phyloP scores from a whole-genome alignment of 2,113 vertebrate species.

The Rhinoderma darwinii region DNA sequence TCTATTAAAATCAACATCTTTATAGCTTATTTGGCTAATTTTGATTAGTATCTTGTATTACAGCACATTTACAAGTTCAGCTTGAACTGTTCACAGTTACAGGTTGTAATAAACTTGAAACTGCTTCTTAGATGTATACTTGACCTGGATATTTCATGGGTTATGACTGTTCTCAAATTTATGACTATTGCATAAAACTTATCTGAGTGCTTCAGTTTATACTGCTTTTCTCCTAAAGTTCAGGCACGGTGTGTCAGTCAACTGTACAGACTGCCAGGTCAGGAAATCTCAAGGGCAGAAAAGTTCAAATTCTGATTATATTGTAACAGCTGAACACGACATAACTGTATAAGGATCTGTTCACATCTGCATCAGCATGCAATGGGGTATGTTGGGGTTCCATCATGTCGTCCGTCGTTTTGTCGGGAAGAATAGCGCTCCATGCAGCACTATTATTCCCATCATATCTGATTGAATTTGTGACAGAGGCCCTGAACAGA shows the following conservation, averaged over 20 bases:
- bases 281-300: neutral
- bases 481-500: too few relatives aligned
- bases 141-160: neutral
- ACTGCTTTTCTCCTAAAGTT: neutral
- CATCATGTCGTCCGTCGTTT: too few relatives aligned
- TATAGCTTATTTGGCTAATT: neutral
- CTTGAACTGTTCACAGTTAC: conserved; percentile 8
- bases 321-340: neutral
- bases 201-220: neutral
- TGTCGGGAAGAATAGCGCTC: too few relatives aligned
- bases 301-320: neutral
- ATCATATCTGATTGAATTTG: too few relatives aligned
- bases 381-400: too few relatives aligned
- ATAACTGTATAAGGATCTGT: too few relatives aligned
- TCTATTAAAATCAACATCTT: neutral
- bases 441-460: too few relatives aligned
- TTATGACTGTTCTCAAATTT: neutral
- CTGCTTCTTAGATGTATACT: neutral
- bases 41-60: neutral
- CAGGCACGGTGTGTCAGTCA: neutral
- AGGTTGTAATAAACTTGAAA: neutral
- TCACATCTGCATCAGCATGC: too few relatives aligned
- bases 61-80: neutral
- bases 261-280: neutral
- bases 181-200: neutral